Percentiles rank a stretch among this genome's conserved stretches.
These are phyloP conservation scores for Dermatophagoides farinae DNA, from an alignment of 1,140 invertebrate species.

Conservation along the genomic window DNA sequence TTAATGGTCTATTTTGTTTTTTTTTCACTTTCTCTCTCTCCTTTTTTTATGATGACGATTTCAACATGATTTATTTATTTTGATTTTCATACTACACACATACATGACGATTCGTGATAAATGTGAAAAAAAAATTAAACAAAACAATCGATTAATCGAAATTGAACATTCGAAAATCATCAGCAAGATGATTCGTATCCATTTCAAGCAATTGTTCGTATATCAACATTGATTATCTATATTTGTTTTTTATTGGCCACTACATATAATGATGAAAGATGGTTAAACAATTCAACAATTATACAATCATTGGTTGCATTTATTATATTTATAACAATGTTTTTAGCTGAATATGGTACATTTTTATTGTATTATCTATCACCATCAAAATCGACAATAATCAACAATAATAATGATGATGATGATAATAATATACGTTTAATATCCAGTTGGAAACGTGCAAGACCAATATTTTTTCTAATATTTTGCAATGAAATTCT, in stretches of 20 bases:
- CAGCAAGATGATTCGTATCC: too few relatives aligned
- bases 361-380: not conserved
- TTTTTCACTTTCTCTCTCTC: too few relatives aligned
- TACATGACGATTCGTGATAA: too few relatives aligned
- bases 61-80: too few relatives aligned
- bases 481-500: conserved; percentile 11
- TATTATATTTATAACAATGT: conserved; percentile 2
- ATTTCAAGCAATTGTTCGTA: too few relatives aligned
- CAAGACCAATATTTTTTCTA: conserved; percentile 9
- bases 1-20: too few relatives aligned
- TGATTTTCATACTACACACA: too few relatives aligned
- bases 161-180: too few relatives aligned
- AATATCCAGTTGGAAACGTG: not conserved
- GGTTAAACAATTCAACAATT: not conserved
- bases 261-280: not conserved
- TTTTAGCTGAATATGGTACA: conserved; percentile 5
- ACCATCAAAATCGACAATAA: too few relatives aligned
- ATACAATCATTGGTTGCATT: not conserved
- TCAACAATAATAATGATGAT: not conserved
- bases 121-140: too few relatives aligned
- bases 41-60: too few relatives aligned
- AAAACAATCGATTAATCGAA: too few relatives aligned
- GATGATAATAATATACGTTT: not conserved
- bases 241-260: not conserved
- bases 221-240: conserved; percentile 4